These are phyloP conservation scores for Xestia rhomboidea DNA, from an alignment of 2,888 invertebrate species.

Conservation along the genomic window DNA sequence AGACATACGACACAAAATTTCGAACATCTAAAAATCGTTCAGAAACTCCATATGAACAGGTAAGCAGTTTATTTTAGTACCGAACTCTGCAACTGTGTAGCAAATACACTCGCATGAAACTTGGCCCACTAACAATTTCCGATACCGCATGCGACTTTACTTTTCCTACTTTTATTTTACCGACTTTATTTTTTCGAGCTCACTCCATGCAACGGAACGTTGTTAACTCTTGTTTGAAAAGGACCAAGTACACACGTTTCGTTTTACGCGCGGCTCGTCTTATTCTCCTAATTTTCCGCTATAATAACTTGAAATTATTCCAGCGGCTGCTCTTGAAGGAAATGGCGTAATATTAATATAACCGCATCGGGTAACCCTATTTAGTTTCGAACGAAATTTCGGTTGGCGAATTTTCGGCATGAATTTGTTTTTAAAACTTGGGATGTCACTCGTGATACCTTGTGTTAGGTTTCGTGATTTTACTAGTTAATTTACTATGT, in stretches of 20 bases:
- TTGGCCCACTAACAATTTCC: conserved; percentile 45
- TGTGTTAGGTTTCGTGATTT: no score
- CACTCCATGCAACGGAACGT: conserved; percentile 23
- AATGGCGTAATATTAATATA: conserved; percentile 71
- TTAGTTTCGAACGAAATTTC: conserved; percentile 60
- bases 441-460: neutral
- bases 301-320: conserved; percentile 74
- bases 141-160: conserved; percentile 44
- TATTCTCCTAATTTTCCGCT: conserved; percentile 73
- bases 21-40: conserved; percentile 49
- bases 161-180: conserved; percentile 34
- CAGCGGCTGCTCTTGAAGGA: conserved; percentile 59
- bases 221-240: conserved; percentile 63
- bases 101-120: conserved; percentile 47
- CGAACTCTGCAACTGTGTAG: conserved; percentile 53
- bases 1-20: conserved; percentile 49
- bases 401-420: conserved; percentile 21
- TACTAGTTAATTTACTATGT: no score
- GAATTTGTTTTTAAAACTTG: conserved; percentile 10
- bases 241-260: conserved; percentile 61
- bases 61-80: conserved; percentile 56
- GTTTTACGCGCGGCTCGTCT: conserved; percentile 70
- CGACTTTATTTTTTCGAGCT: conserved; percentile 33
- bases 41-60: conserved; percentile 38
- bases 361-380: conserved; percentile 60